Evolutionary conservation across 2,888 invertebrate species (phyloP).

Genomic region (Drosophila pseudotakahashii): DNA sequence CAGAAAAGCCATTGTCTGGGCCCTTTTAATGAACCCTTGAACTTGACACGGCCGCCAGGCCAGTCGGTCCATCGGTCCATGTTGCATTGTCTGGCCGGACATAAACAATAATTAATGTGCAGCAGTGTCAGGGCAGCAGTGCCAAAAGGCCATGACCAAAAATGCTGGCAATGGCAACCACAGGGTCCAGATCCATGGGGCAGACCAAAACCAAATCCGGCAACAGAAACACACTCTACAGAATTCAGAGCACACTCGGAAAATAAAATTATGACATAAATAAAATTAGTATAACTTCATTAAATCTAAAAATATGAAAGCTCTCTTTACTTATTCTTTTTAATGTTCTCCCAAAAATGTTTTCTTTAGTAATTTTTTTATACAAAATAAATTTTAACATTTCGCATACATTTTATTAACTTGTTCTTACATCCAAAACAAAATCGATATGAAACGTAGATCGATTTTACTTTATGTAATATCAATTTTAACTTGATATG

Average conservation of each 20-base stretch:
- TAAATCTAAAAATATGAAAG: too few species aligned
- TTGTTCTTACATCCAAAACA: too few species aligned
- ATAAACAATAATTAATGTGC: slow-evolving; percentile 71
- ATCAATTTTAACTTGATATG: too few species aligned
- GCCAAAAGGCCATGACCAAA: slow-evolving; percentile 77
- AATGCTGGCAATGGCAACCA: slow-evolving; percentile 41
- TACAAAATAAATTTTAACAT: too few species aligned
- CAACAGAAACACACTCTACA: slow-evolving; percentile 17
- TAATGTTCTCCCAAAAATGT: too few species aligned
- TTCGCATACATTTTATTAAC: too few species aligned
- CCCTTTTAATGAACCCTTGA: slow-evolving; percentile 74
- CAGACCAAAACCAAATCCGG: slow-evolving; percentile 1
- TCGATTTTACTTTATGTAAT: too few species aligned
- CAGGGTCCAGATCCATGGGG: background rate
- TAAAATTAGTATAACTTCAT: too few species aligned
- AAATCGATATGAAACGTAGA: too few species aligned
- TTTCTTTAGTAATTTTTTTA: too few species aligned
- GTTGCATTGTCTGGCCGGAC: slow-evolving; percentile 71
- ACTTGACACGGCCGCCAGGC: slow-evolving; percentile 72
- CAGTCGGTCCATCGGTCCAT: slow-evolving; percentile 46
- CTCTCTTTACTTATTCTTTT: too few species aligned
- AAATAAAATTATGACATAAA: background rate
- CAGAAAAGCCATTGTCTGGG: slow-evolving; percentile 42
- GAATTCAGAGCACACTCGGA: slow-evolving; percentile 9
- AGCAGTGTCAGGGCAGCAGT: slow-evolving; percentile 61